A percentile compares a stretch with the other conserved stretches of the same genome.
Conservation (phyloP, 2,888 invertebrate species). For the Nephrotoma flavescens region DNA sequence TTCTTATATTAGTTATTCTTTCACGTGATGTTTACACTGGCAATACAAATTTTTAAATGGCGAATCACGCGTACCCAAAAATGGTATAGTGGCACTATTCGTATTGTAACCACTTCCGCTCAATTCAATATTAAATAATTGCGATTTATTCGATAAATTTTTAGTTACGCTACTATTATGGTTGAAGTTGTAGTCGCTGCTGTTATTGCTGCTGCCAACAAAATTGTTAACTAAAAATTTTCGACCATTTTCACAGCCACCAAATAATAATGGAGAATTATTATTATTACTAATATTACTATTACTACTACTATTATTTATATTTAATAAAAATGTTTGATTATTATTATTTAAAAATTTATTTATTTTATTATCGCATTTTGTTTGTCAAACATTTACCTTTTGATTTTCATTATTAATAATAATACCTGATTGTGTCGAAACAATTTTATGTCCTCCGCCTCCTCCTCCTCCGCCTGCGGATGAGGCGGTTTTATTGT, state of each 20-base stretch:
- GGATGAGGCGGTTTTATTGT: neutral
- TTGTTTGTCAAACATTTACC: conserved; percentile 27
- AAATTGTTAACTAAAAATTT: neutral
- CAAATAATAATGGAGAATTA: neutral
- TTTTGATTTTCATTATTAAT: neutral
- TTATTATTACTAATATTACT: neutral
- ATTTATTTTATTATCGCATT: conserved; percentile 10
- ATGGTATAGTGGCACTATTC: neutral
- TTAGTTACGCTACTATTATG: neutral
- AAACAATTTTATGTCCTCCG: conserved; percentile 19
- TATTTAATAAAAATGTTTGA: conserved; percentile 3
- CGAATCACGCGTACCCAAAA: conserved; percentile 4
- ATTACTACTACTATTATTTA: neutral
- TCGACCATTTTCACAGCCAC: conserved; percentile 7
- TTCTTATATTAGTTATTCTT: conserved; percentile 1
- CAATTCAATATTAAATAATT: conserved; percentile 1
- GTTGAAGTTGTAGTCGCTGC: neutral
- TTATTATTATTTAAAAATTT: neutral
- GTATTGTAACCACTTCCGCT: neutral
- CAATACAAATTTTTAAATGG: conserved; percentile 12
- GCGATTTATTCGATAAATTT: neutral
- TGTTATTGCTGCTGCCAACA: neutral
- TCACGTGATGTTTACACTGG: conserved; percentile 12
- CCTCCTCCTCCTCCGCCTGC: conserved; percentile 15
- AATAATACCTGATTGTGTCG: neutral